Percentiles rank a stretch among this genome's conserved stretches.
Evolutionary conservation across 2,113 vertebrate genomes (phyloP).

Genomic region (Herpetotheres cachinnans): DNA sequence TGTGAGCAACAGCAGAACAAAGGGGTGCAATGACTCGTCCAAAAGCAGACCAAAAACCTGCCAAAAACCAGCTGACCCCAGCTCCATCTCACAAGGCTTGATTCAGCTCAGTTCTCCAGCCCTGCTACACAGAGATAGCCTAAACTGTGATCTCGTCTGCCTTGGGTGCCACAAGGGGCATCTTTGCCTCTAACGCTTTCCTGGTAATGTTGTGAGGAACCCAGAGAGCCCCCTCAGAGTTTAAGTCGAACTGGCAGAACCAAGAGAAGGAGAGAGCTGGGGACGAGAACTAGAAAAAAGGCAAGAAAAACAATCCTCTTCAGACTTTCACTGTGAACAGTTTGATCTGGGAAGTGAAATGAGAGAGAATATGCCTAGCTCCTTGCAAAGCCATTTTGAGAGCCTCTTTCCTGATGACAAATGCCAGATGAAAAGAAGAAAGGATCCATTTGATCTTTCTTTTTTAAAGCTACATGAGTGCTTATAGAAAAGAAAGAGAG

Average conservation of each 20-base stretch:
- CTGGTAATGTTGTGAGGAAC: neutral
- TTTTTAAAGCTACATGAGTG: neutral
- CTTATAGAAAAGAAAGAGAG: neutral
- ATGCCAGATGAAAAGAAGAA: conserved; percentile 48
- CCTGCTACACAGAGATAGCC: neutral
- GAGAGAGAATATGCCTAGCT: conserved; percentile 19
- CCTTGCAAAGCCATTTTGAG: conserved; percentile 29
- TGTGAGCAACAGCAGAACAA: neutral
- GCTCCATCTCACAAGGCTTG: neutral
- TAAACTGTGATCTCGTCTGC: neutral
- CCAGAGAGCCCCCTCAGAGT: neutral
- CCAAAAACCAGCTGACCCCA: neutral
- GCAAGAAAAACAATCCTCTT: conserved; percentile 49
- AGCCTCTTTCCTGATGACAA: conserved; percentile 34
- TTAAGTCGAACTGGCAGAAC: neutral
- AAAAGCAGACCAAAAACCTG: neutral
- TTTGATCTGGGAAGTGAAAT: conserved; percentile 5
- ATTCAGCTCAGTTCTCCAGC: neutral
- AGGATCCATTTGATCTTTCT: conserved; percentile 45
- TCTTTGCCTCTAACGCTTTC: neutral
- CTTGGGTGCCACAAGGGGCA: neutral
- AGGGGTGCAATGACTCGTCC: neutral
- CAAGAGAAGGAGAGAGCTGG: neutral
- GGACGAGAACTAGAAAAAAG: neutral
- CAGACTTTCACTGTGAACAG: neutral